These are phyloP conservation scores for Erynnis tages DNA, from an alignment of 2,888 invertebrate species.

Conservation along the genomic window DNA sequence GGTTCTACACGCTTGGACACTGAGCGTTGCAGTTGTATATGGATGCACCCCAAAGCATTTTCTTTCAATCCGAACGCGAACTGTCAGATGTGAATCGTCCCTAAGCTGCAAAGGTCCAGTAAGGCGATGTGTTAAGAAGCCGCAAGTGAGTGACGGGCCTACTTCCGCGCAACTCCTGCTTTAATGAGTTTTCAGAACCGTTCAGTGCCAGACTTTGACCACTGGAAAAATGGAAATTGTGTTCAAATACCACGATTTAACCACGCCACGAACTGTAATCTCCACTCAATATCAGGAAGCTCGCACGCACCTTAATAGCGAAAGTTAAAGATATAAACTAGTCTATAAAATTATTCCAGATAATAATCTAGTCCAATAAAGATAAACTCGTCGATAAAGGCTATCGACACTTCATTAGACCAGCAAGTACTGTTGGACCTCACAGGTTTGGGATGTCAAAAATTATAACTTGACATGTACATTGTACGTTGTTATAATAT, in stretches of 20 bases:
- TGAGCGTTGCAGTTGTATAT: neutral
- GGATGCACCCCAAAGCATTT: neutral
- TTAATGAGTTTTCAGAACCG: slow-evolving; percentile 24
- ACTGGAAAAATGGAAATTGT: too few species aligned
- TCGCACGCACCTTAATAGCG: too few species aligned
- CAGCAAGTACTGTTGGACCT: neutral
- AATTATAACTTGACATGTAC: slow-evolving; percentile 5
- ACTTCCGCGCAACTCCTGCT: slow-evolving; percentile 11
- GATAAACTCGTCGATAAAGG: neutral
- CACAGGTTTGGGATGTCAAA: slow-evolving; percentile 1
- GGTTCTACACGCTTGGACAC: too few species aligned
- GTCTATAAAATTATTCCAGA: too few species aligned
- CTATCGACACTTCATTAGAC: neutral
- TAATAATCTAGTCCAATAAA: too few species aligned
- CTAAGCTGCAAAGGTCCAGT: neutral
- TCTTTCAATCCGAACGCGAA: neutral
- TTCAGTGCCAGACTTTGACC: too few species aligned
- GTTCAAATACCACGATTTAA: too few species aligned
- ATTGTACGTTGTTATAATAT: slow-evolving; percentile 7
- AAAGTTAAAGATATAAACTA: too few species aligned
- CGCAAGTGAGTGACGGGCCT: slow-evolving; percentile 9
- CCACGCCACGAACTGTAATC: too few species aligned
- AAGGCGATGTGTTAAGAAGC: slow-evolving; percentile 23
- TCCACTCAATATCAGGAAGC: too few species aligned
- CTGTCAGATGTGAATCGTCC: neutral